Percentiles rank a stretch among this genome's conserved stretches.
These are phyloP conservation scores for Dorcus parallelipipedus DNA, from an alignment of 2,888 invertebrate genomes.

Conservation along the genomic window DNA sequence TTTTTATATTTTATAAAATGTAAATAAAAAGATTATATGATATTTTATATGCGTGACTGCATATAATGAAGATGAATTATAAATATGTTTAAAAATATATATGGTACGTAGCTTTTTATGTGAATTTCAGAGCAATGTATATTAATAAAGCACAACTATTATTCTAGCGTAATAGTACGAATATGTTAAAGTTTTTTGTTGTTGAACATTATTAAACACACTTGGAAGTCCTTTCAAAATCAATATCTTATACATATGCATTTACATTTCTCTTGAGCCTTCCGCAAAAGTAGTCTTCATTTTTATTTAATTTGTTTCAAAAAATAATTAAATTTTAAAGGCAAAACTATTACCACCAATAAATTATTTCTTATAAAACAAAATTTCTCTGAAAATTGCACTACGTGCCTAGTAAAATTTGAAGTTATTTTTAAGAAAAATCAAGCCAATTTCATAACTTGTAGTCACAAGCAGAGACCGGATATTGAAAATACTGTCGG, in stretches of 20 bases:
- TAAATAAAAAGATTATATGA: slow-evolving; percentile 7
- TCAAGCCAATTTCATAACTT: too few relatives aligned
- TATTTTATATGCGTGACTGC: slow-evolving; percentile 10
- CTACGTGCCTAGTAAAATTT: too few relatives aligned
- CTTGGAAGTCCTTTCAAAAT: neutral
- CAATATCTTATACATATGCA: neutral
- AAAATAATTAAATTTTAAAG: too few relatives aligned
- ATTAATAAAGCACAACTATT: neutral
- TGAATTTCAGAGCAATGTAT: slow-evolving; percentile 12
- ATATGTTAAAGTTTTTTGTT: neutral
- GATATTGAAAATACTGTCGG: too few relatives aligned
- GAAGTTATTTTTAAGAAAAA: too few relatives aligned
- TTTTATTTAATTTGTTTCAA: too few relatives aligned
- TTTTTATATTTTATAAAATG: slow-evolving; percentile 24
- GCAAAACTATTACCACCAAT: too few relatives aligned
- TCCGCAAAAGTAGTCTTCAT: too few relatives aligned
- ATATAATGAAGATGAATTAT: neutral
- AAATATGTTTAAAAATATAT: neutral
- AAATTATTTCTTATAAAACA: too few relatives aligned
- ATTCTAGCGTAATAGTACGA: neutral
- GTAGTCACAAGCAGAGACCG: too few relatives aligned
- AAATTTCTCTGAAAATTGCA: too few relatives aligned
- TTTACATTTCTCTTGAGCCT: neutral
- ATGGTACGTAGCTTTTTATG: slow-evolving; percentile 21
- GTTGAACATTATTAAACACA: neutral